phyloP scores from a whole-genome alignment of 2,888 invertebrate species.

The Athalia cordata region DNA sequence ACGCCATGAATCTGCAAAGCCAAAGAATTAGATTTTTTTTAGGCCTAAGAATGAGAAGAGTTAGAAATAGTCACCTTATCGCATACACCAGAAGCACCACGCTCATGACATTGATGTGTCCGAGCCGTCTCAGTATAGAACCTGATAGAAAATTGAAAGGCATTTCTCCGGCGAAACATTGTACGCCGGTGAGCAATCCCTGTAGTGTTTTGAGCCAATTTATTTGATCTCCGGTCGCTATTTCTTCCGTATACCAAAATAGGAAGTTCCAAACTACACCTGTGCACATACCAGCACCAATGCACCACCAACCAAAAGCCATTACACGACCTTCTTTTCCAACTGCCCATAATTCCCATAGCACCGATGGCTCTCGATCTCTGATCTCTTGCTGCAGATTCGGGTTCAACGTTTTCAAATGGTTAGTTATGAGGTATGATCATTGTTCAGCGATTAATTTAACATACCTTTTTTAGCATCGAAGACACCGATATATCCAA shows the following conservation, averaged over 20 bases:
- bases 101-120: slow-evolving; percentile 89
- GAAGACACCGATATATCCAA: slow-evolving; percentile 82
- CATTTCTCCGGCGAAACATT: slow-evolving; percentile 89
- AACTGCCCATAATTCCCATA: slow-evolving; percentile 64
- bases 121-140: slow-evolving; percentile 75
- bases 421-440: background rate
- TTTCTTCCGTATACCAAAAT: slow-evolving; percentile 88
- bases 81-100: slow-evolving; percentile 88
- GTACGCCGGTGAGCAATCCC: slow-evolving; percentile 83
- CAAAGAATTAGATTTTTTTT: slow-evolving; percentile 6
- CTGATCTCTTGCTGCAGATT: slow-evolving; percentile 55
- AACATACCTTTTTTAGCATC: slow-evolving; percentile 74
- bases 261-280: slow-evolving; percentile 92
- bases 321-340: slow-evolving; percentile 74
- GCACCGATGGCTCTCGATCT: slow-evolving; percentile 63
- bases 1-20: slow-evolving; percentile 81
- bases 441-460: background rate
- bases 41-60: background rate
- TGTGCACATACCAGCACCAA: slow-evolving; percentile 88
- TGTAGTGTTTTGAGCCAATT: slow-evolving; percentile 83
- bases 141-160: slow-evolving; percentile 91
- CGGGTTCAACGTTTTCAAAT: no score
- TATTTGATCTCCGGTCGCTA: slow-evolving; percentile 74
- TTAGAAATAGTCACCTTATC: slow-evolving; percentile 70
- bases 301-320: slow-evolving; percentile 87